Conservation (phyloP, 2,113 vertebrate species). For the Neogobius melanostomus region DNA sequence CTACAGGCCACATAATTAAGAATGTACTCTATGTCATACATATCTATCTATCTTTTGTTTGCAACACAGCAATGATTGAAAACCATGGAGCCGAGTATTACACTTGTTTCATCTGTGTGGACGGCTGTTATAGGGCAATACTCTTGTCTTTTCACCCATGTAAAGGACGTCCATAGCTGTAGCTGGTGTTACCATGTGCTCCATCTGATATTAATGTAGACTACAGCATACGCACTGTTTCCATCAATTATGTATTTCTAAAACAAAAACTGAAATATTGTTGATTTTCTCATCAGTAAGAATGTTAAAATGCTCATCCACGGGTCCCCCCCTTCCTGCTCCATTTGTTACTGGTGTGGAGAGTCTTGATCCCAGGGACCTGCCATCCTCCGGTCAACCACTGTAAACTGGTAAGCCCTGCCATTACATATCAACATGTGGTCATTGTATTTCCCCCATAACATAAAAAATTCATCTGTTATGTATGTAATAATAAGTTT, state of each 20-base stretch:
- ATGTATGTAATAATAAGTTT: no score
- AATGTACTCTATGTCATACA: no score
- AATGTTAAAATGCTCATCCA: constrained; percentile 76
- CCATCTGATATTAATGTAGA: no score
- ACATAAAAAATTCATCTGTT: no score
- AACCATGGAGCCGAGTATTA: neutral
- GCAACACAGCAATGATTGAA: neutral
- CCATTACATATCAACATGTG: neutral
- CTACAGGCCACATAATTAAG: no score
- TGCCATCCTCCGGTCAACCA: constrained; percentile 48
- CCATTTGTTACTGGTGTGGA: constrained; percentile 46
- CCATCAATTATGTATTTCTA: no score
- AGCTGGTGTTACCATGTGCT: no score
- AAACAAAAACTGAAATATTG: neutral
- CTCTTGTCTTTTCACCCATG: neutral
- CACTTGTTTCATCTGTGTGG: neutral
- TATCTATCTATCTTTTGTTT: neutral
- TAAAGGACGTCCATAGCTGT: no score
- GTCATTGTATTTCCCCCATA: no score
- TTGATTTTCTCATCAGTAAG: constrained; percentile 52
- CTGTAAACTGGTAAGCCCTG: constrained; percentile 69
- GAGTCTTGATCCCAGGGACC: constrained; percentile 35
- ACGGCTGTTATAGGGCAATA: neutral
- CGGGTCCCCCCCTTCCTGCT: constrained; percentile 53
- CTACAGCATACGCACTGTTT: no score